Base-by-base conservation (phyloP, 1,140 invertebrate species). In the Riptortus pedestris region DNA sequence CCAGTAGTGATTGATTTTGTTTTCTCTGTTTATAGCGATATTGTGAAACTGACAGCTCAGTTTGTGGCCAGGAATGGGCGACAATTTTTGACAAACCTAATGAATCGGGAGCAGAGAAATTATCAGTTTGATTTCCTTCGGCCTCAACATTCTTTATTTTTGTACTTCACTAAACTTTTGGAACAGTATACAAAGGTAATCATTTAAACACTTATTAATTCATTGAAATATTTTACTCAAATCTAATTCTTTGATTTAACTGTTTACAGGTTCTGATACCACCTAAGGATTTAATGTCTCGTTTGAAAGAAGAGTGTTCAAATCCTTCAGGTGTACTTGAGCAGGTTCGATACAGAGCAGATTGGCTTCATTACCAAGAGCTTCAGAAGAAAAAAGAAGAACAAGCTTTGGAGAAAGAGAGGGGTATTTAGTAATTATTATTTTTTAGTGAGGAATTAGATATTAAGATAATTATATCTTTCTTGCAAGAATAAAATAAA, bases 111-210 rank as follows among this genome's bases (percentile, higher is more conserved):
- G 73, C 93, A 98, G 71, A 79, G 94, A 9, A 99, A 99, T 75
- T 98, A 93, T 72, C 96, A 99, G 71, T 99, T 99, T 81, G 97
- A 99, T 76, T 99, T 99, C 74, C 78, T 99, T 2, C 81, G 96
- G 18, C 96, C 97, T 0, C 96, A 99, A 71, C 97, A 99, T 78
- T 97, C 94, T 1, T 81, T 99, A 0, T 99, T 99, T 75, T 91
- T 93, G 71, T 99, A 99, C 75, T 99, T 99, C 73, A 99, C 95
- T 0, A 93, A 97, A 72, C 79, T 99, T 0, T 79, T 99, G 20
- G 96, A 99, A 71, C 97, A 99, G 72, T 99, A 99, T 71, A 98
- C 96, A 0, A 99, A 90, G 82, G 85, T 88, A 72, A 65, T 16
- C 66, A 57, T 2, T 11, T 24, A n/a, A n/a, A 11, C 9, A 11